Conservation (phyloP, 2,113 vertebrate species). For the Nettapus auritus region DNA sequence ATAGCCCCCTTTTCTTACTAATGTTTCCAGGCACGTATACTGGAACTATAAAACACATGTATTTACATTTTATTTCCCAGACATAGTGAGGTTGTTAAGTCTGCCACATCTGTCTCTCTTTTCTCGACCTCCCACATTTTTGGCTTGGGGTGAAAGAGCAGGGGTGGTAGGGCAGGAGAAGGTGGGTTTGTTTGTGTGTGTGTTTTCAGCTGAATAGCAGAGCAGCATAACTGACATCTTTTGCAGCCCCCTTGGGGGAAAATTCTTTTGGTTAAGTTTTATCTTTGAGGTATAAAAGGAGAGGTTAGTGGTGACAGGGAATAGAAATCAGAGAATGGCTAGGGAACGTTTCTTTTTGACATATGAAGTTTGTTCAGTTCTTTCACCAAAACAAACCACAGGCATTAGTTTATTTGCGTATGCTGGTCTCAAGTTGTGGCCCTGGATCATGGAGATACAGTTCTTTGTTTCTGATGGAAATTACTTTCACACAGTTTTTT, state of each 20-base stretch:
- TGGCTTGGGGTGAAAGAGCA: slow-evolving; percentile 7
- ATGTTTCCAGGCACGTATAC: not conserved
- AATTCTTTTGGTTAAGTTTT: not conserved
- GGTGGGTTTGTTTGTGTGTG: not conserved
- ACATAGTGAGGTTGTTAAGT: not conserved
- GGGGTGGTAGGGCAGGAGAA: not conserved
- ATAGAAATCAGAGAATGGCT: not conserved
- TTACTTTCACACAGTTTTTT: not conserved
- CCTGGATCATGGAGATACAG: not conserved
- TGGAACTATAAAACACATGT: not conserved
- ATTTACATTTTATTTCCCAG: slow-evolving; percentile 25
- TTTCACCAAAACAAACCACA: not conserved
- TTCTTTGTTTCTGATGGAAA: not conserved
- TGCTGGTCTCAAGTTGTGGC: not conserved
- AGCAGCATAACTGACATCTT: not conserved
- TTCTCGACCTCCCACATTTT: slow-evolving; percentile 30
- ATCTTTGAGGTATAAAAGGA: not conserved
- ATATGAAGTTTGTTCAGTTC: not conserved
- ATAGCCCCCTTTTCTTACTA: not conserved
- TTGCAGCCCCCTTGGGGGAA: not conserved
- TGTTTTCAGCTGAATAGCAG: not conserved
- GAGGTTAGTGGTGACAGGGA: not conserved
- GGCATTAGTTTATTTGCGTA: not conserved
- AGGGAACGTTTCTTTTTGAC: not conserved
- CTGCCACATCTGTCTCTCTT: slow-evolving; percentile 39